Base-by-base conservation (phyloP, 2,113 vertebrate genomes). In the Desmodus rotundus region DNA sequence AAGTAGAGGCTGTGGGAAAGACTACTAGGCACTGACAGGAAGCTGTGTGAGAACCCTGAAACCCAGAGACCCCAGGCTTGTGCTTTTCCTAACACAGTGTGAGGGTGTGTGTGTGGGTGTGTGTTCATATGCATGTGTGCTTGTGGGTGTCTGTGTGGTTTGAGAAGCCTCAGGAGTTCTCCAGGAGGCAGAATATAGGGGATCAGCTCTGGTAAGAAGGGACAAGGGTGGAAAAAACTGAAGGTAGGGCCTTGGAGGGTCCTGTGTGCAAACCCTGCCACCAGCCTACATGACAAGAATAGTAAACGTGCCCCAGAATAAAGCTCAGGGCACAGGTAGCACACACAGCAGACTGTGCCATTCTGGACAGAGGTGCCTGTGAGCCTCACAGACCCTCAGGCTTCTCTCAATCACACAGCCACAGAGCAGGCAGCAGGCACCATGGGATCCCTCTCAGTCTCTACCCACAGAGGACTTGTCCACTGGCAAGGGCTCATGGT, bases 401-500 rank as follows among this genome's bases (percentile, higher is more conserved):
- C 33, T 54, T 19, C 24, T 54, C 33, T 19, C 58, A 22, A 41
- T 84, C 38, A 56, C 19, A 1, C 7, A 31, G 54, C 20, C 38
- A 68, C 45, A 41, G 20, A 26, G 26, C 68, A 43, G 68, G 17
- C 26, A 26, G 26, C 68, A 43, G 68, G 20, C 26, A 4, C 36
- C 47, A 83, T 88, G 84, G 26, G 20, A 58, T 1, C 28, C 24
- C 10, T 31, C 7, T 63, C 52, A 20, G 43, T 7, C 19, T 4
- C 33, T 65, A 0, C 24, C 31, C 2, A 0, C 65, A 54, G 16
- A 80, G 0, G 5, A 7, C 9, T 0, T 0, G 0, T 26, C 13
- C 61, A 31, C 63, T 54, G 86, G 63, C 45, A 10, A n/a, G 12
- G 65, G 24, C 22, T 72, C 31, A 72, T 93, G 36, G 63, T 85